Evolutionary conservation across 2,888 invertebrate genomes (phyloP).

Genomic region (Spodoptera exigua): DNA sequence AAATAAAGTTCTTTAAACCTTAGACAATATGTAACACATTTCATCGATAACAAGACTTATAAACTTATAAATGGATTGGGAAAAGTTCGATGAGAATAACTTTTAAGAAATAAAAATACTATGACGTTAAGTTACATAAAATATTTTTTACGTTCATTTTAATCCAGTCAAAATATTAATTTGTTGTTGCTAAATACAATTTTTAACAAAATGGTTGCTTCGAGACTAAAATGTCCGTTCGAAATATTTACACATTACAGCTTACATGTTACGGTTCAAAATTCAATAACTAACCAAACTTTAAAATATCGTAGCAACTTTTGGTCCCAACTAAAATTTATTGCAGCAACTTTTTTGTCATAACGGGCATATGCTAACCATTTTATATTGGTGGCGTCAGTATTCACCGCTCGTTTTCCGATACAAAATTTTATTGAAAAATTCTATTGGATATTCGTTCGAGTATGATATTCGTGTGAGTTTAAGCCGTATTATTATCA

Average conservation of each 20-base stretch:
- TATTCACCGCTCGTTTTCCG: conserved; percentile 39
- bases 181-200: conserved; percentile 22
- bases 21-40: no score
- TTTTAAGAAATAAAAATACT: no score
- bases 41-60: no score
- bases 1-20: no score
- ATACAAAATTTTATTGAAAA: conserved; percentile 47
- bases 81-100: no score
- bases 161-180: no score
- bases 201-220: conserved; percentile 10
- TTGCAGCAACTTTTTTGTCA: conserved; percentile 59
- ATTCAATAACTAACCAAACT: conserved; percentile 66
- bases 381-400: conserved; percentile 40
- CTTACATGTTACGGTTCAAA: conserved; percentile 28
- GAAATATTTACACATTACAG: conserved; percentile 37
- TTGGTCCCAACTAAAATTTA: conserved; percentile 60
- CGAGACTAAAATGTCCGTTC: conserved; percentile 27
- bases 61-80: no score
- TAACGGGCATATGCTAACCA: conserved; percentile 50
- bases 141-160: no score
- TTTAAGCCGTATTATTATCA: conserved; percentile 44
- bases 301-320: conserved; percentile 58
- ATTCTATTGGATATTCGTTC: conserved; percentile 42
- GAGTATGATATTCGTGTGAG: conserved; percentile 38
- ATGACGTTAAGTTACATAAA: no score